Evolutionary conservation across 2,113 vertebrate genomes (phyloP), one percentile per base, ranked within the genome.

Genomic region (Toxostoma redivivum): DNA sequence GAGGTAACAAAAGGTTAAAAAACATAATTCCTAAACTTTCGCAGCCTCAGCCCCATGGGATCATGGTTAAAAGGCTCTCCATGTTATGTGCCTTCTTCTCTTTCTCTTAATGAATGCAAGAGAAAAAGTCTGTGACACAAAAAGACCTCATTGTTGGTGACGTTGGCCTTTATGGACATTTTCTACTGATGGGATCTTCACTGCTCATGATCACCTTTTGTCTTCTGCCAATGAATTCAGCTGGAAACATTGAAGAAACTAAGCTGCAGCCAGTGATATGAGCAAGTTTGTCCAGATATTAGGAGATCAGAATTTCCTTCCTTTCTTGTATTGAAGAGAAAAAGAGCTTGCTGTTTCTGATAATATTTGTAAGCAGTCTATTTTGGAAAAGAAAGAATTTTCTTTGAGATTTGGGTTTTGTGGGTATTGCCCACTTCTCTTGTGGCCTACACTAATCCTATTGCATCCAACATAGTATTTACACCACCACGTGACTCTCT

Each of bases 11-110:
- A 7, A 28, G 9, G 9, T 2, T 35, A n/a, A 42, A 69, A 81
- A 83, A 14, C 2, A 44, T 7, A 35, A 14, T 53, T 62, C 3
- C 13, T 22, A 58, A 15, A 30, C 4, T 16, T 51, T 83, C 0
- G 0, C 5, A 61, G 7, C 13, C 20, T 53, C 25, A 54, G 12
- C 6, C 4, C 53, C 21, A 65, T 3, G 48, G 10, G 4, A 23
- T 47, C 3, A 19, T 18, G 8, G 20, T 42, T 81, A 70, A 33
- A 84, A 93, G 48, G 2, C 3, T 12, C 2, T 86, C 10, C 31
- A 35, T 11, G 2, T 53, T 54, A 31, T 70, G 4, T 31, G 6
- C 12, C 53, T 74, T 40, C 9, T 72, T 64, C 8, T 27, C 8
- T 57, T 86, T 61, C 42, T 81, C 15, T 20, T 61, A n/a, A 57